These are phyloP conservation scores for Microplitis demolitor DNA, from an alignment of 1,140 invertebrate genomes.

Conservation along the genomic window DNA sequence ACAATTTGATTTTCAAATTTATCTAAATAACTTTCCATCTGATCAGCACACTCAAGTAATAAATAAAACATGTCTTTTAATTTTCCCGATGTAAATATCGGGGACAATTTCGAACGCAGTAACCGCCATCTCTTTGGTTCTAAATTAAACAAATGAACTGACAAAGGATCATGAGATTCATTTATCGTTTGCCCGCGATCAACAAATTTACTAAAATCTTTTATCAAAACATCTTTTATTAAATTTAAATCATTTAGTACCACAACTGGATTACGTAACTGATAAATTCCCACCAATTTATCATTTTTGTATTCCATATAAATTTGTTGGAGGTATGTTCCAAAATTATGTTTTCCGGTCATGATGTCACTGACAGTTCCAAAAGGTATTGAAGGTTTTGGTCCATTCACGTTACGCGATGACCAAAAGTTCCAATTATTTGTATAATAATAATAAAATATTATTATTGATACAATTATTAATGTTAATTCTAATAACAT, in stretches of 20 bases:
- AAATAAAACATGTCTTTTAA: conserved; percentile 61
- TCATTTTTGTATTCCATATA: conserved; percentile 42
- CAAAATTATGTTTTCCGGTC: conserved; percentile 33
- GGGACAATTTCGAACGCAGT: conserved; percentile 38
- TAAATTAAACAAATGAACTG: conserved; percentile 47
- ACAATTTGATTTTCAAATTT: conserved; percentile 49
- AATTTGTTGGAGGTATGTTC: conserved; percentile 31
- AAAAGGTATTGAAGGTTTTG: conserved; percentile 49
- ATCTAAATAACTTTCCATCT: conserved; percentile 54
- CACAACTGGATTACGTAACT: neutral
- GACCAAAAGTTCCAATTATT: conserved; percentile 40
- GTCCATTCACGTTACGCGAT: conserved; percentile 55
- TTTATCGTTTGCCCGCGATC: conserved; percentile 47
- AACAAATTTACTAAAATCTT: conserved; percentile 58
- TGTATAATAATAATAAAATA: neutral
- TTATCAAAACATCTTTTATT: conserved; percentile 54
- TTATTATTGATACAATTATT: neutral
- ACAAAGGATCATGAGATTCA: conserved; percentile 49
- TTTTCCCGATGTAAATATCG: conserved; percentile 61
- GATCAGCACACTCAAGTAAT: conserved; percentile 50
- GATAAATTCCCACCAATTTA: conserved; percentile 12
- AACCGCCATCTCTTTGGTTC: conserved; percentile 25
- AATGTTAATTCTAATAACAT: neutral
- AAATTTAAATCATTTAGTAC: conserved; percentile 3
- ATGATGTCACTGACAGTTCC: conserved; percentile 32